Base-by-base conservation (phyloP, 2,888 invertebrate genomes). In the Microchrysa polita region DNA sequence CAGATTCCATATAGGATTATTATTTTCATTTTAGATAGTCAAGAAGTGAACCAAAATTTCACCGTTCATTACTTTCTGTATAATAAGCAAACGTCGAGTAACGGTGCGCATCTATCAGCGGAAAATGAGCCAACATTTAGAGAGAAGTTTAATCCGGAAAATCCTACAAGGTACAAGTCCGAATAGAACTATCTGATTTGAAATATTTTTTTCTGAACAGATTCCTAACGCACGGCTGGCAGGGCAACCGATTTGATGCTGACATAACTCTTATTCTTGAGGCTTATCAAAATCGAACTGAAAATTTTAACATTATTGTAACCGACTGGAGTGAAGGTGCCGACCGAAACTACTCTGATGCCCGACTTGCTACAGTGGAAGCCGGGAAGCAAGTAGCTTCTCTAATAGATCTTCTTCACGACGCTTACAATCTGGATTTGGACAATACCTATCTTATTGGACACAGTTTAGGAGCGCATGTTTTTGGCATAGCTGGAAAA, bases 251-350 rank as follows among this genome's bases (percentile, higher is more conserved):
- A 44, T 82, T 83, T 74, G 84, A 87, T 57, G 16, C 48, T 18
- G 60, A 75, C 10, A 75, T 73, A 44, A 55, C 12, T 5, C 1
- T 55, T 2, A 74, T 74, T 12, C 71, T 57, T 9, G 60, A 60
- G 10, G 88, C 87, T 0, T 88, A 87, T 76, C 81, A 88, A 16
- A 85, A 86, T 76, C 84, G 86, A 7, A 87, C 86, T 65, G 86
- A 87, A 75, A 34, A 34, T 7, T 80, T 87, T 63, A 88, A 88
- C 77, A 87, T 88, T 60, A 85, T 88, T 60, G 86, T 87, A 0
- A 86, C 88, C 10, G 88, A 88, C 78, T 88, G 87, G 87, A 86
- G 86, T 2, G 83, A 81, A 1, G 87, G 87, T 0, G 87, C 87
- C 0, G 22, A 72, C 10, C 87, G 86, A 77, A 87, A 87, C 77